phyloP scores from a whole-genome alignment of 2,113 vertebrate genomes.

The Chrysemys picta region DNA sequence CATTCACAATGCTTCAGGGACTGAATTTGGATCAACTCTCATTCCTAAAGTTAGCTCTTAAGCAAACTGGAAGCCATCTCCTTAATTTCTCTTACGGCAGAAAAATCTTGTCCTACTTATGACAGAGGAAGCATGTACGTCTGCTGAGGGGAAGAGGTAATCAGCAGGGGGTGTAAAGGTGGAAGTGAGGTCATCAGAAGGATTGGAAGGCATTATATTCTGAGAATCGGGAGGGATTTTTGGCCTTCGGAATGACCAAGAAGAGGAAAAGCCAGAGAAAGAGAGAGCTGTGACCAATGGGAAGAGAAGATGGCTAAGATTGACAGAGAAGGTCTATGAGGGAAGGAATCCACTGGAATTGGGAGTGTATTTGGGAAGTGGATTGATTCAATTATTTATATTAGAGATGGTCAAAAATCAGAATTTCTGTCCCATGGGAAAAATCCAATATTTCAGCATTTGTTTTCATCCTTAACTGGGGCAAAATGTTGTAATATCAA shows the following conservation, averaged over 20 bases:
- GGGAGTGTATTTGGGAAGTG: neutral
- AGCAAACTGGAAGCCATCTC: neutral
- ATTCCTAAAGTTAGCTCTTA: neutral
- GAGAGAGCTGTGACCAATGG: neutral
- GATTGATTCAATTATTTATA: neutral
- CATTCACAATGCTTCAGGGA: neutral
- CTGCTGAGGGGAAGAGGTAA: rapidly evolving
- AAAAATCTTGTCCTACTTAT: neutral
- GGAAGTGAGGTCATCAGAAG: neutral
- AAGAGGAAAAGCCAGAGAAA: neutral
- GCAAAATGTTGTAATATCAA: neutral
- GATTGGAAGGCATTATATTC: neutral
- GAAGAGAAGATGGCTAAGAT: neutral
- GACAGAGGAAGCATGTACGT: neutral
- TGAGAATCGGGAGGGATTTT: neutral
- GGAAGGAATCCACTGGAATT: neutral
- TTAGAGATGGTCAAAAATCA: neutral
- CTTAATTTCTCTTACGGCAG: neutral
- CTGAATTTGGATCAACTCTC: neutral
- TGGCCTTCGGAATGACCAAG: neutral
- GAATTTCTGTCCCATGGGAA: neutral
- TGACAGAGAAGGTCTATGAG: neutral
- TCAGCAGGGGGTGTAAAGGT: neutral
- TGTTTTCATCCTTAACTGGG: neutral
- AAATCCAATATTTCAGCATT: neutral